A percentile compares a stretch with the other conserved stretches of the same genome.
Evolutionary conservation across 2,797 vertebrate genomes (phyloP).

Genomic region (Propithecus perrieri): DNA sequence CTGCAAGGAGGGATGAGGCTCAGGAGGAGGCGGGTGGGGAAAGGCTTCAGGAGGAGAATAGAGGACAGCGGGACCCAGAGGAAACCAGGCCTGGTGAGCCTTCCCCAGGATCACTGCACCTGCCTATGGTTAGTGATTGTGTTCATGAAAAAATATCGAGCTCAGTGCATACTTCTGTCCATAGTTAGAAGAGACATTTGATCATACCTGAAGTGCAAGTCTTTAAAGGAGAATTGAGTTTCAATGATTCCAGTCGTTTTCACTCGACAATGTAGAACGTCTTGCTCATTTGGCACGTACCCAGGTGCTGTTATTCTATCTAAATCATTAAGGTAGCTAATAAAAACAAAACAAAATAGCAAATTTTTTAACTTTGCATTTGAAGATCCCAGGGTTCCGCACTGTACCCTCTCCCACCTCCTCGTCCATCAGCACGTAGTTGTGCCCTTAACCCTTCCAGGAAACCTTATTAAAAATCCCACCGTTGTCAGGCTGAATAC

Average conservation of each 20-base stretch:
- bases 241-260: slow-evolving; percentile 88
- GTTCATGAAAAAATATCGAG: background rate
- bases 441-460: background rate
- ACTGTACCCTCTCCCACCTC: fast-evolving
- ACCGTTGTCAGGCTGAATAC: fast-evolving
- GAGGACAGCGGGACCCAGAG: fast-evolving
- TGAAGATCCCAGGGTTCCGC: background rate
- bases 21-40: fast-evolving
- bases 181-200: background rate
- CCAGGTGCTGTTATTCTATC: slow-evolving; percentile 81
- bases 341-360: background rate
- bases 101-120: background rate
- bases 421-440: background rate
- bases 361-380: background rate
- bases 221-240: slow-evolving; percentile 88
- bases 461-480: background rate
- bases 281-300: slow-evolving; percentile 86
- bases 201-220: slow-evolving; percentile 86
- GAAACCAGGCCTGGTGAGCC: background rate
- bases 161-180: background rate
- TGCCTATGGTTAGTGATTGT: background rate
- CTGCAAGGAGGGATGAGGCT: background rate
- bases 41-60: fast-evolving
- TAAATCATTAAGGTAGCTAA: slow-evolving; percentile 85
- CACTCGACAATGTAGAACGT: slow-evolving; percentile 85